Evolutionary conservation across 2,797 vertebrate genomes (phyloP).

Genomic region (Stomatorhinus walkeri): DNA sequence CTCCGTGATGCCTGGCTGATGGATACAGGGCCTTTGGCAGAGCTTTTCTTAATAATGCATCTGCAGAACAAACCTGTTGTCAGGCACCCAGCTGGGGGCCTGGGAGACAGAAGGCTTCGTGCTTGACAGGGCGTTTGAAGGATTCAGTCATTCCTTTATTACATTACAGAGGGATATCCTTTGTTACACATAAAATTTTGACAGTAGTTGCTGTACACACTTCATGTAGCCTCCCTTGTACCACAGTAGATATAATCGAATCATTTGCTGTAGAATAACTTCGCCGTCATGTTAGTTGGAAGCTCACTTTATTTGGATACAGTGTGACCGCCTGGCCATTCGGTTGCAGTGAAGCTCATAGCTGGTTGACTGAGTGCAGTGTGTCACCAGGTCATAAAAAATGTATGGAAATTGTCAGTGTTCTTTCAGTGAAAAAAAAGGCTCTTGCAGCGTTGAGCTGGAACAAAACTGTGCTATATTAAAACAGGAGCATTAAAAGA

Average conservation of each 20-base stretch:
- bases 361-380: background rate
- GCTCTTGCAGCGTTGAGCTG: background rate
- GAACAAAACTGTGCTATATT: background rate
- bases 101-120: background rate
- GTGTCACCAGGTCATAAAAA: background rate
- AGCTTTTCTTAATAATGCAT: background rate
- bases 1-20: background rate
- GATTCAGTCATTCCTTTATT: background rate
- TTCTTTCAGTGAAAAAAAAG: background rate
- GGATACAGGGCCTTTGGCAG: background rate
- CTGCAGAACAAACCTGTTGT: background rate
- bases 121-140: background rate
- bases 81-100: background rate
- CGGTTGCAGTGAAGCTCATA: background rate
- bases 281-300: background rate
- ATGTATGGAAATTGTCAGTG: background rate
- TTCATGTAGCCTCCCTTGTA: background rate
- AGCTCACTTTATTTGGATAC: background rate
- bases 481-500: background rate
- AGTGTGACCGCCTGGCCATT: background rate
- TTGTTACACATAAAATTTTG: background rate
- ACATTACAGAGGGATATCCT: background rate
- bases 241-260: background rate
- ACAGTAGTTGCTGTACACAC: background rate
- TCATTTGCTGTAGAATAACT: background rate